Conservation (phyloP, 2,797 vertebrate genomes). For the Lophotriccus pileatus region DNA sequence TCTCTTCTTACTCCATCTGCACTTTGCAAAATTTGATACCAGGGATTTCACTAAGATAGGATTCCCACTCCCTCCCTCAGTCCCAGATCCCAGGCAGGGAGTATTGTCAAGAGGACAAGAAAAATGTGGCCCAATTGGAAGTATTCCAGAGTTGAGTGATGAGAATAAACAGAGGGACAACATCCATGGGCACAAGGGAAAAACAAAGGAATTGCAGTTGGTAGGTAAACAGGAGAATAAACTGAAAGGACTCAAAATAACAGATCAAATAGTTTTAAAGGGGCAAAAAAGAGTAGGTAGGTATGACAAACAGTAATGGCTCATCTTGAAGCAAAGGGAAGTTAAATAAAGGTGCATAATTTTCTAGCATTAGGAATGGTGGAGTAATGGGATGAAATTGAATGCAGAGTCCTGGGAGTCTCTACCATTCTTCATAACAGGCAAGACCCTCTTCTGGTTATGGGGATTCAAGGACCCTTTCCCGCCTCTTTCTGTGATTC, state of each 20-base stretch:
- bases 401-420: neutral
- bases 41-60: neutral
- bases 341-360: neutral
- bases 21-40: neutral
- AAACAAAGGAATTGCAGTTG: neutral
- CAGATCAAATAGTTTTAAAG: neutral
- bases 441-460: neutral
- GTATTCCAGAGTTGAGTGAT: neutral
- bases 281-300: neutral
- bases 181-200: neutral
- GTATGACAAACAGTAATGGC: neutral
- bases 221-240: neutral
- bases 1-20: fast-evolving
- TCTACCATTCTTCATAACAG: neutral
- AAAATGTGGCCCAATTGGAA: neutral
- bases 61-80: neutral
- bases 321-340: neutral
- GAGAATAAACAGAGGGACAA: neutral
- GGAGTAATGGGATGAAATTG: neutral
- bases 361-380: neutral
- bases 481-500: neutral
- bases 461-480: neutral
- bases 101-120: neutral
- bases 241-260: neutral
- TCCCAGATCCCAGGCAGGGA: neutral